Evolutionary conservation across 2,797 vertebrate species (phyloP), one percentile per base, ranked within the genome.

Genomic region (Sebastes vulpes): DNA sequence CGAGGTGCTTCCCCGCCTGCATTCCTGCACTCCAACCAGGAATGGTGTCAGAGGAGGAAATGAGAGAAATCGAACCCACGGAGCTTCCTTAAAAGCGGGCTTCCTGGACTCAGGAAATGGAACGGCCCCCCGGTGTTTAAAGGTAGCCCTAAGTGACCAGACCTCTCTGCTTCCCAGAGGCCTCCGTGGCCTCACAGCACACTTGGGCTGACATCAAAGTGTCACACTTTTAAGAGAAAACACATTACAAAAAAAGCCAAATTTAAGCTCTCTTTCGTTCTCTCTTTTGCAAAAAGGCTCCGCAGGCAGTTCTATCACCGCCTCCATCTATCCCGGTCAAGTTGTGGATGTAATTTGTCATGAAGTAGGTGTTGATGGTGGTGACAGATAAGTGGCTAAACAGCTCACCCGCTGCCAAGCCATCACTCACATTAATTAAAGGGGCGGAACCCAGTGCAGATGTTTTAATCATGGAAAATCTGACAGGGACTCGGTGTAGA

Each of bases 21-120:
- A 93, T 95, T 95, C 94, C 85, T 90, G 92, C 93, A 81, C 90
- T 88, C 93, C 89, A 78, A 84, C 86, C 84, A 84, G 87, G 89
- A 90, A 80, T 28, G 68, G 84, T 88, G 90, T 93, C 91, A 68
- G 84, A 79, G 81, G 86, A 90, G 93, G 94, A 95, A 95, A 94
- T 94, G 92, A 95, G 92, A 91, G 94, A 95, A 95, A 94, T 83
- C 79, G 70, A 93, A 91, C 81, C 92, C 89, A 42, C 70, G 25
- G 81, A 65, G 81, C 77, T 92, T 94, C 92, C 93, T 92, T 77
- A 84, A 90, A 88, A 79, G 88, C 63, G 26, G 42, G 84, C 81
- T 94, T 94, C 93, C 90, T 89, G 89, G 72, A 90, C 85, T 89
- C 89, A 88, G 92, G 92, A 94, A 94, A 94, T 92, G 91, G 91